Conservation (phyloP, 2,797 vertebrate species). For the Sciurus vulgaris region DNA sequence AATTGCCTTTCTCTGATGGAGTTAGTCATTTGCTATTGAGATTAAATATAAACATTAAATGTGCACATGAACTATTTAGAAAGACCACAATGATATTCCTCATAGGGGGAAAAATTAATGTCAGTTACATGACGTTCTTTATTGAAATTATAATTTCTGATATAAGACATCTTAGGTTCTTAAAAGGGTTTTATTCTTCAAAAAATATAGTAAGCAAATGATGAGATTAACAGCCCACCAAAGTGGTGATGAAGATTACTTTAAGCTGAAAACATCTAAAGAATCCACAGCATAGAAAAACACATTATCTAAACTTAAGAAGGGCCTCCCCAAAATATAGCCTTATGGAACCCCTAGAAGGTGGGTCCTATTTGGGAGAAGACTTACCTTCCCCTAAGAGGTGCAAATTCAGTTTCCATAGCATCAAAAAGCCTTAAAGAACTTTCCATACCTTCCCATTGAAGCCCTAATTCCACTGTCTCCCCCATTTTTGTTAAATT, state of each 20-base stretch:
- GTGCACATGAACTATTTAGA: neutral
- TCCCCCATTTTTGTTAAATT: neutral
- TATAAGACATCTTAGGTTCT: neutral
- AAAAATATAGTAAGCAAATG: neutral
- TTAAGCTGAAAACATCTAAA: slow-evolving; percentile 38
- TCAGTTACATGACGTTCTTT: slow-evolving; percentile 7
- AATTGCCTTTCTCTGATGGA: neutral
- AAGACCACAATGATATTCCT: neutral
- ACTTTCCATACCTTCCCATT: neutral
- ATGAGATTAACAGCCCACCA: neutral
- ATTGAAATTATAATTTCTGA: slow-evolving; percentile 51
- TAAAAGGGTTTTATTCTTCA: slow-evolving; percentile 45
- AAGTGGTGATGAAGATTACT: slow-evolving; percentile 25
- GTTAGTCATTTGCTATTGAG: slow-evolving; percentile 21
- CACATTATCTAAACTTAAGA: neutral
- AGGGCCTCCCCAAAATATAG: neutral
- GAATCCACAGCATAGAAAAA: slow-evolving; percentile 1
- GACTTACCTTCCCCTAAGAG: neutral
- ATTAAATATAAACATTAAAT: slow-evolving; percentile 46
- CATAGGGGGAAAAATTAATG: slow-evolving; percentile 20
- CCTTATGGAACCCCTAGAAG: neutral
- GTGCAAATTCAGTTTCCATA: neutral
- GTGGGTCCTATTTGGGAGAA: neutral
- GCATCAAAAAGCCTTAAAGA: slow-evolving; percentile 5
- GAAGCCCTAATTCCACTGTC: neutral